phyloP scores from a whole-genome alignment of 2,888 invertebrate species.

The Papilio protenor region DNA sequence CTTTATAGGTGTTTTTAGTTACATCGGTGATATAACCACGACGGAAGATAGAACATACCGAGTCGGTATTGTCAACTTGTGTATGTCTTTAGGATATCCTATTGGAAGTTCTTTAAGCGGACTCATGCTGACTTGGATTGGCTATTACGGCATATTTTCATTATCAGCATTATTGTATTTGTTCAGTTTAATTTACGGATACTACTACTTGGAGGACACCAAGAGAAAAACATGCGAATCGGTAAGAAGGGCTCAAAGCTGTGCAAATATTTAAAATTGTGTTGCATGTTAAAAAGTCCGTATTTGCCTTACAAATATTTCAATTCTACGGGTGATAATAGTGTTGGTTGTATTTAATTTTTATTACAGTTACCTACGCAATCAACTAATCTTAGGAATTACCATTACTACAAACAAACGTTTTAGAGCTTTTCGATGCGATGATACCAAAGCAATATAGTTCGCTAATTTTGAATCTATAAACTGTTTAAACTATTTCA shows the following conservation, averaged over 20 bases:
- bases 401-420: not conserved
- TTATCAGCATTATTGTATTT: constrained; percentile 89
- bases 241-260: constrained; percentile 54
- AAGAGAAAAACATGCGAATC: constrained; percentile 60
- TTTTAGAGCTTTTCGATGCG: not conserved
- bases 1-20: constrained; percentile 94
- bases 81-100: constrained; percentile 93
- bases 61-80: constrained; percentile 94
- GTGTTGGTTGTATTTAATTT: constrained; percentile 7
- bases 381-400: not conserved
- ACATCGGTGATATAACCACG: constrained; percentile 93
- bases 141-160: constrained; percentile 92
- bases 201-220: constrained; percentile 87
- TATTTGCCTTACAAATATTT: not conserved
- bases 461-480: no score
- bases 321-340: not conserved
- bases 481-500: constrained; percentile 49
- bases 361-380: not conserved
- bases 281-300: not conserved
- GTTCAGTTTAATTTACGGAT: constrained; percentile 89
- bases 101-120: constrained; percentile 95
- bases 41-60: constrained; percentile 91
- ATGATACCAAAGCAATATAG: not conserved
- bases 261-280: constrained; percentile 17
- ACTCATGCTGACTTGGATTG: constrained; percentile 87